Conservation (phyloP, 2,797 vertebrate species). For the Craterocephalus amniculus region DNA sequence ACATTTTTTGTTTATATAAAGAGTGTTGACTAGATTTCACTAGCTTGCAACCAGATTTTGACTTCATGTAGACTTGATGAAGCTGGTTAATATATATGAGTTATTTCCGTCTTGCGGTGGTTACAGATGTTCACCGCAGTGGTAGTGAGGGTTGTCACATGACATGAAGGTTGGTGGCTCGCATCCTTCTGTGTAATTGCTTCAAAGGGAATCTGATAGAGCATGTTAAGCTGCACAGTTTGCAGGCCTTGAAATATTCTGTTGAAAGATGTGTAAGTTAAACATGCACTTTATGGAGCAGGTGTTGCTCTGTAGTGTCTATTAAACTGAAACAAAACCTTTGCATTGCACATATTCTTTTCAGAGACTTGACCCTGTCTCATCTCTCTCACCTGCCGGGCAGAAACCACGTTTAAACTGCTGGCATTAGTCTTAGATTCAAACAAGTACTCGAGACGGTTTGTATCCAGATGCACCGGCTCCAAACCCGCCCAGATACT, state of each 20-base stretch:
- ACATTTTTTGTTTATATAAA: too few species aligned
- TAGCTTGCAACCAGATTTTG: too few species aligned
- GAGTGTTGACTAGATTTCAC: too few species aligned
- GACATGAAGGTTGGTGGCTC: too few species aligned
- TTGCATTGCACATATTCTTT: neutral
- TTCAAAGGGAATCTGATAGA: neutral
- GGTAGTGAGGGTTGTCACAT: too few species aligned
- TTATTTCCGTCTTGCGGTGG: too few species aligned
- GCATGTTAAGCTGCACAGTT: neutral
- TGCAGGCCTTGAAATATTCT: neutral
- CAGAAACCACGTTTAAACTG: conserved; percentile 49
- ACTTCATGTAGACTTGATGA: too few species aligned
- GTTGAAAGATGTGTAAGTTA: neutral
- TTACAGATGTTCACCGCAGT: too few species aligned
- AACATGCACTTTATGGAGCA: too few species aligned
- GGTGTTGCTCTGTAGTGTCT: too few species aligned
- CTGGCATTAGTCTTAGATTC: conserved; percentile 65
- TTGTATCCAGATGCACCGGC: conserved; percentile 77
- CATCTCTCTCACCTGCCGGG: conserved; percentile 66
- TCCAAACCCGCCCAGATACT: conserved; percentile 84
- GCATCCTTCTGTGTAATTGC: too few species aligned
- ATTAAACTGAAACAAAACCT: neutral
- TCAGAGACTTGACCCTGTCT: neutral
- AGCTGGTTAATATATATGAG: too few species aligned
- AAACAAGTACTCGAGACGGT: conserved; percentile 79